phyloP scores from a whole-genome alignment of 2,797 vertebrate genomes.

The Miichthys miiuy region DNA sequence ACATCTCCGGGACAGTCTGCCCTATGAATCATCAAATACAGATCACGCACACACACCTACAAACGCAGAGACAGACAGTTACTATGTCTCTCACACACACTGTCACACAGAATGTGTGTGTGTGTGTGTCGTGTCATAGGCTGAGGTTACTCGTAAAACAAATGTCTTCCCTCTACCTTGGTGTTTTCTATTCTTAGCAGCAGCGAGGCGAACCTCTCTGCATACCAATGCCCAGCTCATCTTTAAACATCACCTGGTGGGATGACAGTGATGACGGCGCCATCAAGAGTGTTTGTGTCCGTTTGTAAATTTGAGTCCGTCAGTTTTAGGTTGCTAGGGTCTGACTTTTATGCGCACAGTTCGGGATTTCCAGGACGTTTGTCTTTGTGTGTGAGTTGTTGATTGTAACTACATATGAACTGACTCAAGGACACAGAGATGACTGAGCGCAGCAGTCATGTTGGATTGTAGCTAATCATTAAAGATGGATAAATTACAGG shows the following conservation, averaged over 20 bases:
- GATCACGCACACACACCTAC: conserved; percentile 1
- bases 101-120: background rate
- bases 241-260: conserved; percentile 64
- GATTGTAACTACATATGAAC: background rate
- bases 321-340: background rate
- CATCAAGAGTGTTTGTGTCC: conserved; percentile 4
- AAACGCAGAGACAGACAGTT: conserved; percentile 26
- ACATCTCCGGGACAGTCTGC: conserved; percentile 31
- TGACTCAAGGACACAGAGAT: conserved; percentile 9
- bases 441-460: conserved; percentile 15
- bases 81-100: conserved; percentile 24
- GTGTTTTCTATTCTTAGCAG: conserved; percentile 67
- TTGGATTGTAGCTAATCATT: conserved; percentile 19
- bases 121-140: conserved; percentile 8
- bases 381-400: background rate
- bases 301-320: conserved; percentile 4
- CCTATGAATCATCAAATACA: conserved; percentile 36
- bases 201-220: conserved; percentile 46
- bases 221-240: conserved; percentile 71
- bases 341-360: background rate
- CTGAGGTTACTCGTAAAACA: conserved; percentile 54
- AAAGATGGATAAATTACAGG: conserved; percentile 32
- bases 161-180: conserved; percentile 47
- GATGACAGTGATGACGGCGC: conserved; percentile 20
- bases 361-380: background rate